A percentile compares a stretch with the other conserved stretches of the same genome.
phyloP scores from a whole-genome alignment of 1,140 invertebrate species.

The Drosophila carrolli region DNA sequence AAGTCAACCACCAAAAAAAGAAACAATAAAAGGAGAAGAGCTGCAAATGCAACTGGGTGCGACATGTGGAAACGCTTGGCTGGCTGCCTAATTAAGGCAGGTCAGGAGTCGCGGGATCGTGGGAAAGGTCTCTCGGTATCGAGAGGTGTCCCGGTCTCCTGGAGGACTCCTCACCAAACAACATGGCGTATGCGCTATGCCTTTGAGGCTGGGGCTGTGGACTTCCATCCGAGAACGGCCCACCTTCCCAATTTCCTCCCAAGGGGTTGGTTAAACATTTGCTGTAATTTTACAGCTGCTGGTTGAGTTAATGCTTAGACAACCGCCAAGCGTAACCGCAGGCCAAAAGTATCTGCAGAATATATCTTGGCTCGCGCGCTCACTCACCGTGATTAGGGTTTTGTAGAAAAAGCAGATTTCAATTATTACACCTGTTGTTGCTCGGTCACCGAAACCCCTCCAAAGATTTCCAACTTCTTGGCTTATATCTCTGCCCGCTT shows the following conservation, averaged over 20 bases:
- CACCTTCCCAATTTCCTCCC: conserved; percentile 25
- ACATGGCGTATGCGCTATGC: conserved; percentile 46
- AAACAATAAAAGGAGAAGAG: conserved; percentile 19
- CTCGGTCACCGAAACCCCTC: conserved; percentile 46
- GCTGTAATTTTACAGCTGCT: conserved; percentile 76
- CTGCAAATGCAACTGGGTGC: conserved; percentile 39
- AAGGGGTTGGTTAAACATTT: conserved; percentile 33
- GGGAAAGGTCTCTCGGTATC: conserved; percentile 42
- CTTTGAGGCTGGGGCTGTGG: background rate
- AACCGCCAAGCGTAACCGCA: conserved; percentile 63
- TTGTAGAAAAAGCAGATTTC: conserved; percentile 66
- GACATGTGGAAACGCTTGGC: conserved; percentile 66
- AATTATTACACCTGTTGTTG: conserved; percentile 80
- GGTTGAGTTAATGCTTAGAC: conserved; percentile 57
- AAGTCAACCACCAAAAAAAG: conserved; percentile 49
- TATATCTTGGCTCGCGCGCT: conserved; percentile 44
- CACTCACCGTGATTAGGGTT: conserved; percentile 71
- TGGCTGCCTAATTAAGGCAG: conserved; percentile 66
- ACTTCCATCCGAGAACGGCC: background rate
- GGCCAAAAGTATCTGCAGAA: conserved; percentile 49
- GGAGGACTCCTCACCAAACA: conserved; percentile 13
- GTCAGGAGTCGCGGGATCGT: conserved; percentile 54
- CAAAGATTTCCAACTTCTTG: conserved; percentile 29
- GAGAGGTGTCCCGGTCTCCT: background rate
- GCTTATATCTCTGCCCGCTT: conserved; percentile 16